These are phyloP conservation scores for Platerodrilus igneus DNA, from an alignment of 2,888 invertebrate species.

Conservation along the genomic window DNA sequence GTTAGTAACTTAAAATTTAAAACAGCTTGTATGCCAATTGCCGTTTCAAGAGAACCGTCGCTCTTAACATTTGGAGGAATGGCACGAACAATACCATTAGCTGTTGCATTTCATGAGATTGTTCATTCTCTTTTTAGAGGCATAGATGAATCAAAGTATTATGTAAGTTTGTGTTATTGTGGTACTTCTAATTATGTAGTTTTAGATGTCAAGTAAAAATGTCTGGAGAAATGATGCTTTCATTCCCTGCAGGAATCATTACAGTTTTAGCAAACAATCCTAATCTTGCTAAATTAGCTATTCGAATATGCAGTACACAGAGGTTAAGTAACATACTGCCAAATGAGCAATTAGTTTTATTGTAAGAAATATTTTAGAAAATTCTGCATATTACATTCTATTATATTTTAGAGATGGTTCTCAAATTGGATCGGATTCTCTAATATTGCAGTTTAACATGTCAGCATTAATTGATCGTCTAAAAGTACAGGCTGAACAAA, in stretches of 20 bases:
- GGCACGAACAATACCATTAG: constrained; percentile 90
- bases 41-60: constrained; percentile 87
- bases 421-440: constrained; percentile 70
- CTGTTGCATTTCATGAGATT: constrained; percentile 96
- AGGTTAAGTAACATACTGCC: constrained; percentile 84
- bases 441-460: constrained; percentile 84
- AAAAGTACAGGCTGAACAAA: constrained; percentile 86
- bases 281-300: constrained; percentile 84
- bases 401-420: constrained; percentile 55
- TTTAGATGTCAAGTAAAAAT: constrained; percentile 90
- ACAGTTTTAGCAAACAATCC: constrained; percentile 89
- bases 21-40: constrained; percentile 74
- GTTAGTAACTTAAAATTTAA: constrained; percentile 76
- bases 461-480: constrained; percentile 79
- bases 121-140: constrained; percentile 93
- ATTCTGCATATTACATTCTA: too few species aligned
- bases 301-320: constrained; percentile 82
- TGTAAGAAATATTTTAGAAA: constrained; percentile 55
- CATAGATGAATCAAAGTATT: constrained; percentile 60
- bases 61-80: constrained; percentile 92
- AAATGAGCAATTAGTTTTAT: constrained; percentile 84
- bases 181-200: too few species aligned
- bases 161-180: too few species aligned
- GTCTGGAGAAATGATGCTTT: constrained; percentile 96
- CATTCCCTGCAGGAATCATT: constrained; percentile 95